phyloP scores from a whole-genome alignment of 92 coral and sea anemone species.

The Palythoa grandis region DNA sequence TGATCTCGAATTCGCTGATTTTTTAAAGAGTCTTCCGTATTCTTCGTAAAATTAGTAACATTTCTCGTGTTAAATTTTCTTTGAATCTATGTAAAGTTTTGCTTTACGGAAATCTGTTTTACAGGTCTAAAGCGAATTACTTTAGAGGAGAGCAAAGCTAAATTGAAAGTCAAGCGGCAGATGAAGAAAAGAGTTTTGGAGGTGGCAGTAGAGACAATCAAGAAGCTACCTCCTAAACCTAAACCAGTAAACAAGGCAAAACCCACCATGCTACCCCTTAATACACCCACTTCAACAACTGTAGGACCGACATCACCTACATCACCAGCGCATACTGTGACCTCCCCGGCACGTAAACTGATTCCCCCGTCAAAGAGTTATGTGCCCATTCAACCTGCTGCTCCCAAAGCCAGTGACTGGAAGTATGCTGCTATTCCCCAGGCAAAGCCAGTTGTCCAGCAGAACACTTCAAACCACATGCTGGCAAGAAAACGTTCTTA shows the following conservation, averaged over 20 bases:
- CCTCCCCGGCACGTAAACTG: conserved; percentile 97
- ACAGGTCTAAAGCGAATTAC: conserved; percentile 82
- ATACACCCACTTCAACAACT: conserved; percentile 63
- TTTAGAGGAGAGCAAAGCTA: conserved; percentile 67
- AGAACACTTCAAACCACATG: conserved; percentile 80
- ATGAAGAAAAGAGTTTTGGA: conserved; percentile 85
- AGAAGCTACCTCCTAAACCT: conserved; percentile 79
- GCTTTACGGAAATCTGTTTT: not conserved
- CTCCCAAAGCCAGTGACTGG: conserved; percentile 87
- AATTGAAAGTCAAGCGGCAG: conserved; percentile 72
- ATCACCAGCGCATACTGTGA: conserved; percentile 70
- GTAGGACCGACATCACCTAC: conserved; percentile 80
- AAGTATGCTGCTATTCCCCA: conserved; percentile 89
- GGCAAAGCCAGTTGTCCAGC: conserved; percentile 76
- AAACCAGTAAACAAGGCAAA: conserved; percentile 70
- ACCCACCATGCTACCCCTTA: conserved; percentile 81
- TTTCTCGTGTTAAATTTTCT: too few relatives aligned
- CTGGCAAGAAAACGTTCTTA: conserved; percentile 92
- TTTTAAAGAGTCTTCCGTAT: too few relatives aligned
- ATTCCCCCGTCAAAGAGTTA: conserved; percentile 86
- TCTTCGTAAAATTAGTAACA: too few relatives aligned
- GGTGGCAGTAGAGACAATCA: conserved; percentile 79
- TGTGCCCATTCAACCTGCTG: conserved; percentile 70
- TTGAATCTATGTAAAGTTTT: too few relatives aligned
- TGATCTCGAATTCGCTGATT: too few relatives aligned